A percentile compares a stretch with the other conserved stretches of the same genome.
These are phyloP conservation scores for Acrocephalus kingi DNA, from an alignment of 2,113 vertebrate genomes.

Conservation along the genomic window DNA sequence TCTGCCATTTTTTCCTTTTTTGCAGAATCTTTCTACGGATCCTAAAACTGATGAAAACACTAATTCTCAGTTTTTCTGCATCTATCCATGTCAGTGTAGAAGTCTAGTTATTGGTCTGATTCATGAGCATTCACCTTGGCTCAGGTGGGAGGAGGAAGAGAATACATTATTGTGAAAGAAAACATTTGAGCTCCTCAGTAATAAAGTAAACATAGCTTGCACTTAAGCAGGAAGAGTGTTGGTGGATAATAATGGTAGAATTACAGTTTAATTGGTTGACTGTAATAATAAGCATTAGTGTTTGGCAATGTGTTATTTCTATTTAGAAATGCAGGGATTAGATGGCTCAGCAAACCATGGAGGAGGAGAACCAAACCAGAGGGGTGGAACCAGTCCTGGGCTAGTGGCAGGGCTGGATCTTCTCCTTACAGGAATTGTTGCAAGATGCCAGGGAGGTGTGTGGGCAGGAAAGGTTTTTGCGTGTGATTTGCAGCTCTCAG, in stretches of 20 bases:
- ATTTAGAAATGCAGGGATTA: conserved; percentile 7
- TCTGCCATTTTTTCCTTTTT: background rate
- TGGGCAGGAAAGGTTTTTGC: background rate
- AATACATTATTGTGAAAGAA: conserved; percentile 2
- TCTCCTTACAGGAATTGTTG: background rate
- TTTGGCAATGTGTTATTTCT: conserved; percentile 2
- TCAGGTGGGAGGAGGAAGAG: background rate
- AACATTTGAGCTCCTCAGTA: background rate
- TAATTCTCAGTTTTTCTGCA: background rate
- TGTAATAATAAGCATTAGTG: conserved; percentile 10
- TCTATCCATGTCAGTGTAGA: background rate
- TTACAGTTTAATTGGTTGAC: conserved; percentile 21
- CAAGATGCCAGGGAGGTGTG: background rate
- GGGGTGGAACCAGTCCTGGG: background rate
- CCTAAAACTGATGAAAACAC: background rate
- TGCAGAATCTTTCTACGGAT: rapidly evolving
- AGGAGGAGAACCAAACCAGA: background rate
- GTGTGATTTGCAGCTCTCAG: background rate
- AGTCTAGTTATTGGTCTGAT: background rate
- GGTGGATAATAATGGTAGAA: conserved; percentile 10
- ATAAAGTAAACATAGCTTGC: conserved; percentile 20
- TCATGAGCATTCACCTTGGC: background rate
- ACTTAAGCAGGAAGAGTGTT: conserved; percentile 31
- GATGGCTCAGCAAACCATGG: background rate
- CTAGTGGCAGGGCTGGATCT: background rate